Conservation (phyloP, 2,888 invertebrate genomes). For the Allygus modestus region DNA sequence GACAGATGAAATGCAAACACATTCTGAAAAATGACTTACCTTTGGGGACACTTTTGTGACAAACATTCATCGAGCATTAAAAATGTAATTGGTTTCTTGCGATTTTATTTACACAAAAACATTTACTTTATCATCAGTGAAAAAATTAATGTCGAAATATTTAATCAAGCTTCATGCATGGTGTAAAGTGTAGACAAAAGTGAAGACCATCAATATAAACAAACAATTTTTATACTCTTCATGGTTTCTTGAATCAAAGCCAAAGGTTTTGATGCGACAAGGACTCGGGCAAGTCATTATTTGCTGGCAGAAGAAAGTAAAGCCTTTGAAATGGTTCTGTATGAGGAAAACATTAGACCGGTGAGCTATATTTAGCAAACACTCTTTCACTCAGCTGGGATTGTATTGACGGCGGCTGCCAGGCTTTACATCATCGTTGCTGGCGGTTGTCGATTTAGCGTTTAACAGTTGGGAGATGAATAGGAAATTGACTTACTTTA, state of each 20-base stretch:
- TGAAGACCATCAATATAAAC: too few relatives aligned
- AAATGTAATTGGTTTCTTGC: too few relatives aligned
- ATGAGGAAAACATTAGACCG: slow-evolving; percentile 39
- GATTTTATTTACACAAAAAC: too few relatives aligned
- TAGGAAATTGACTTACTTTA: neutral
- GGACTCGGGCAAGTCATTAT: neutral
- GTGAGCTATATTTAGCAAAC: slow-evolving; percentile 30
- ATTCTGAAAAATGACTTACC: too few relatives aligned
- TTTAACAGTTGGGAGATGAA: neutral
- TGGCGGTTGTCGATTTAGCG: neutral
- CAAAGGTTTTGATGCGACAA: neutral
- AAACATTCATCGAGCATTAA: too few relatives aligned
- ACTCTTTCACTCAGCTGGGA: slow-evolving; percentile 35
- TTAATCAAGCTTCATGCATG: too few relatives aligned
- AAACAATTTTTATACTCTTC: neutral
- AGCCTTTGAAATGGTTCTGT: slow-evolving; percentile 20
- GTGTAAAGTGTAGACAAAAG: too few relatives aligned
- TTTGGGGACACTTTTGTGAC: too few relatives aligned
- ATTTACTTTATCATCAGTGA: too few relatives aligned
- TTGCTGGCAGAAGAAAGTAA: neutral
- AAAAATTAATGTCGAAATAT: too few relatives aligned
- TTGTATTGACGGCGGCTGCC: slow-evolving; percentile 22
- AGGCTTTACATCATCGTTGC: slow-evolving; percentile 15
- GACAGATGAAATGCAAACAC: too few relatives aligned
- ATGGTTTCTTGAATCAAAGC: neutral